These are phyloP conservation scores for Terrapene triunguis DNA, from an alignment of 2,113 vertebrate species.

Conservation along the genomic window DNA sequence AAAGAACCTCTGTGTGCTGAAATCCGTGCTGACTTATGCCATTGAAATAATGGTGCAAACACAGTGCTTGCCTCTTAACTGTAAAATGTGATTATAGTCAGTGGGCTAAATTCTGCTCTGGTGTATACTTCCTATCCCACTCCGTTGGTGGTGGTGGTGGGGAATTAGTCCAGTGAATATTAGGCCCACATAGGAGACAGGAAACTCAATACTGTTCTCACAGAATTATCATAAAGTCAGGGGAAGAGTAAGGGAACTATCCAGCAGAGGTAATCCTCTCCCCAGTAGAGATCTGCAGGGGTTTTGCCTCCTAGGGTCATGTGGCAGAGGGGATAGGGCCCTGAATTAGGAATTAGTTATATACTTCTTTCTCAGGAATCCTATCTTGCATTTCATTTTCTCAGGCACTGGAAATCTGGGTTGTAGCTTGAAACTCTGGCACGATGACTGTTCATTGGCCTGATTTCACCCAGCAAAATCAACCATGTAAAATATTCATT, in stretches of 20 bases:
- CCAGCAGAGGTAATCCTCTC: not conserved
- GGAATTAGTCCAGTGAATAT: not conserved
- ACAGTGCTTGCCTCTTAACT: not conserved
- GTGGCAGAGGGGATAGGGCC: not conserved
- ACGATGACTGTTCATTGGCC: not conserved
- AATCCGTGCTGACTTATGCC: not conserved
- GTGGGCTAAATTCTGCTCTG: not conserved
- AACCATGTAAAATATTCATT: not conserved
- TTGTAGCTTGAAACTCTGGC: not conserved
- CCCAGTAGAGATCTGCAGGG: not conserved
- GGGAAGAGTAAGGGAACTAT: not conserved
- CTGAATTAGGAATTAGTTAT: not conserved
- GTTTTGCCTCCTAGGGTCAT: not conserved
- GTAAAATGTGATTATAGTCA: not conserved
- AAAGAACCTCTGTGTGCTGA: not conserved
- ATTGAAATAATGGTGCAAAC: not conserved
- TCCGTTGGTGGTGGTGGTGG: not conserved
- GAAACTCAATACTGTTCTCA: not conserved
- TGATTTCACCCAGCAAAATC: not conserved
- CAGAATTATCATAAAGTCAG: not conserved
- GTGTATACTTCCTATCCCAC: not conserved
- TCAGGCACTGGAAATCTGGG: not conserved
- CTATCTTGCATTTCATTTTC: not conserved
- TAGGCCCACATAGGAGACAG: not conserved
- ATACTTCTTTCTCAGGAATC: not conserved